Evolutionary conservation across 2,113 vertebrate genomes (phyloP).

Genomic region (Limnothrissa miodon): DNA sequence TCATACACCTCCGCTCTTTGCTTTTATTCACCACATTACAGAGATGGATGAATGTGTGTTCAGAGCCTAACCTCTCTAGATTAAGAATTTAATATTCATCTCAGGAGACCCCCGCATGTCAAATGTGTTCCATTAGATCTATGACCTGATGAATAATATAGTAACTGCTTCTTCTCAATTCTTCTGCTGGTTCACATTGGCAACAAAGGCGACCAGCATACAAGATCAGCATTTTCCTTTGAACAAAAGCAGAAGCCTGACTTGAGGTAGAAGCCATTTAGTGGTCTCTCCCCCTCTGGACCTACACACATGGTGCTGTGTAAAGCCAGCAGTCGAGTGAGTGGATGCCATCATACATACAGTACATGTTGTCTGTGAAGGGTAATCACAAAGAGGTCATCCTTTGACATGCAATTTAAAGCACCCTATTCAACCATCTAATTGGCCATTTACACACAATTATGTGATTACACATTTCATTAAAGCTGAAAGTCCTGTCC

Average conservation of each 20-base stretch:
- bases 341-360: not conserved
- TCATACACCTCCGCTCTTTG: not conserved
- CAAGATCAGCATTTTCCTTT: not conserved
- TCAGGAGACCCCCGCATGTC: not conserved
- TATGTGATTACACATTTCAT: not conserved
- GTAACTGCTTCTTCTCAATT: not conserved
- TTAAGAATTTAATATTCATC: not conserved
- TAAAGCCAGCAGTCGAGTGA: not conserved
- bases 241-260: no score
- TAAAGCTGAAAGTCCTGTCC: not conserved
- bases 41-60: not conserved
- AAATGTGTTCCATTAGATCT: not conserved
- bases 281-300: not conserved
- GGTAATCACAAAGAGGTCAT: not conserved
- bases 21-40: not conserved
- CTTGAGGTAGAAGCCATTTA: not conserved
- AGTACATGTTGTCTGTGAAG: not conserved
- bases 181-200: not conserved
- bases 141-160: not conserved
- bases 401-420: not conserved
- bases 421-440: not conserved
- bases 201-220: no score
- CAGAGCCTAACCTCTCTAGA: not conserved
- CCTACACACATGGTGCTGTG: not conserved
- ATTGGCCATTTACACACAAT: not conserved